Conservation (phyloP, 2,113 vertebrate species). For the Pteruthius melanotis region DNA sequence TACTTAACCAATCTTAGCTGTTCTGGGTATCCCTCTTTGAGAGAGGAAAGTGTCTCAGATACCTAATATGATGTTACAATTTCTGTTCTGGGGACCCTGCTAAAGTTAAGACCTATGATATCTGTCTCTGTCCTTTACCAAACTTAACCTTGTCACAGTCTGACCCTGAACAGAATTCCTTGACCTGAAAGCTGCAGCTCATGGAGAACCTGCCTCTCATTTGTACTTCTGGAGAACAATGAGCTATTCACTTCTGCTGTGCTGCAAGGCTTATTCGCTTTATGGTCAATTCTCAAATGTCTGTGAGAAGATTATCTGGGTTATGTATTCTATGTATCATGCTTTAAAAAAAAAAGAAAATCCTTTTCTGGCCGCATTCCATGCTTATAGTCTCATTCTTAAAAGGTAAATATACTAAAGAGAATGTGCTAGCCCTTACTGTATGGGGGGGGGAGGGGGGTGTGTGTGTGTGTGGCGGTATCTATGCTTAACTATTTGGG, state of each 20-base stretch:
- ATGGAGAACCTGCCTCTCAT: not conserved
- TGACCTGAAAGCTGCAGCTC: not conserved
- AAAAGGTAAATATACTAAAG: not conserved
- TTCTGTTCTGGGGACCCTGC: not conserved
- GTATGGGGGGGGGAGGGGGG: too few relatives aligned
- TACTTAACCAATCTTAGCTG: not conserved
- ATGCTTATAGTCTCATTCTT: not conserved
- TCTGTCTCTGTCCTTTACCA: not conserved
- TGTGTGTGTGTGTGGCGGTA: too few relatives aligned
- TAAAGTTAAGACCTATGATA: not conserved
- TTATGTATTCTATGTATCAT: not conserved
- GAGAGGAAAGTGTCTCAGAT: not conserved
- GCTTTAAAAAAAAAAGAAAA: not conserved
- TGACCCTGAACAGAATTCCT: not conserved
- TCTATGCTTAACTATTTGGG: not conserved
- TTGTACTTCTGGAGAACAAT: not conserved
- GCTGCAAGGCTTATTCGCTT: not conserved
- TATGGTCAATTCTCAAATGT: not conserved
- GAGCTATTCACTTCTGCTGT: not conserved
- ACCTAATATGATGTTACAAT: accelerated
- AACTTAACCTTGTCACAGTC: not conserved
- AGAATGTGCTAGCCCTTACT: not conserved
- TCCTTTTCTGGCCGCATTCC: constrained; percentile 1
- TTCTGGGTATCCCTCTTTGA: not conserved
- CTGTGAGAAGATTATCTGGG: constrained; percentile 9